Base-by-base conservation (phyloP, 35 echinoderm and acorn worm genomes). In the Hemicentrotus pulcherrimus region DNA sequence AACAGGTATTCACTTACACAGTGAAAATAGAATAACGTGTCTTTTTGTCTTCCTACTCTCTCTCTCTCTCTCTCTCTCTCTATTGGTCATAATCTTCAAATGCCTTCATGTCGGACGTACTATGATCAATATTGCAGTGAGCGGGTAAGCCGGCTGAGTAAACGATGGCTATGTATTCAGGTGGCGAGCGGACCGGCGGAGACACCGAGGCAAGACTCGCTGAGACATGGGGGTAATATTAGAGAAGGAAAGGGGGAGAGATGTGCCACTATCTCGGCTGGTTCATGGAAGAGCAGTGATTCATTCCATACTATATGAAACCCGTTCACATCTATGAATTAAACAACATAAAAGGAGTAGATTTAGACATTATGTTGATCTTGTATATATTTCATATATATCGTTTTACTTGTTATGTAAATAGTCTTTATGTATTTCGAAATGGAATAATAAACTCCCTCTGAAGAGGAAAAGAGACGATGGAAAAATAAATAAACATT, bases 121-220 rank as follows among this genome's bases (percentile, higher is more conserved):
- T 33, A 58, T 93, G 91, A 93, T 93, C 91, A 93, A 93, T 93
- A 93, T 31, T 93, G 30, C 32, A 32, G 46, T 31, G 30, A 28
- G 48, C 22, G 91, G 58, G 46, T 48, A 93, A 93, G 46, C 16
- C 91, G 45, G 91, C 91, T 93, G 91, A 24, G 91, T 93, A 93
- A 93, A 93, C 91, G 32, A 47, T 5, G 4, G 15, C 32, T 93
- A 93, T 93, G 91, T 93, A 93, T 93, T 93, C 91, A 93, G 91
- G 91, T 93, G 91, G 47, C 91, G 46, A 18, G n/a, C 6, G 91
- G n/a, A 24, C 32, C 6, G 65, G 65, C 12, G 65, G 65, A 78
- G 65, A 78, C 65, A 28, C 65, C 19, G 19, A 78, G 65, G 18
- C 18, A 28, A 78, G 19, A 78, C 65, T 78, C 22, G 19, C 22